These are phyloP conservation scores for Paedocypris micromegethes DNA, from an alignment of 2,797 vertebrate species.

Conservation along the genomic window DNA sequence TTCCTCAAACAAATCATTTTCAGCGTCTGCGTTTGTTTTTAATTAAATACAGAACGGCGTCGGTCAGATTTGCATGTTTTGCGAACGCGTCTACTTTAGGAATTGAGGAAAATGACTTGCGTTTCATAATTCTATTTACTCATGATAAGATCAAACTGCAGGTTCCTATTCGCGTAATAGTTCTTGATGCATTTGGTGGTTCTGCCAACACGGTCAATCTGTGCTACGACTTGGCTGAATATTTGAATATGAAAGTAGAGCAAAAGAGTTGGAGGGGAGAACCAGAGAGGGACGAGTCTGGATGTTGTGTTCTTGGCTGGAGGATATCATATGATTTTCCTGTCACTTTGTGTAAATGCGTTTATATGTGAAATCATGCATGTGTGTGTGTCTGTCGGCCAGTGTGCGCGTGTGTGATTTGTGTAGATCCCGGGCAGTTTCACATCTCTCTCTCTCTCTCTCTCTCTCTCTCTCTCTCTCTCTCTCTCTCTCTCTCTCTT, in stretches of 20 bases:
- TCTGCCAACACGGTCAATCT: background rate
- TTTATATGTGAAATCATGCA: slow-evolving; percentile 12
- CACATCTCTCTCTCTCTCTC: background rate
- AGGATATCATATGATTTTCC: slow-evolving; percentile 18
- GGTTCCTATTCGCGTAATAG: background rate
- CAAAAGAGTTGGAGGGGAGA: slow-evolving; percentile 2
- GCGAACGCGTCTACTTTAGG: background rate
- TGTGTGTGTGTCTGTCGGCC: background rate
- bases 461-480: background rate
- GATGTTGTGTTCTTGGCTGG: slow-evolving; percentile 19
- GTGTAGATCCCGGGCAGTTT: background rate
- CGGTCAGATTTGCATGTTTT: background rate
- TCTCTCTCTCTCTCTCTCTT: background rate
- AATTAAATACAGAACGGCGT: background rate
- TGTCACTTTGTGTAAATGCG: slow-evolving; percentile 5
- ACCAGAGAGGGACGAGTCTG: slow-evolving; percentile 10
- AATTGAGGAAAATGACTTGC: no score
- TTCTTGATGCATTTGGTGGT: background rate
- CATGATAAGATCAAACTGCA: no score
- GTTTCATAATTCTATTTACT: no score
- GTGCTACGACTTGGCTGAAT: background rate
- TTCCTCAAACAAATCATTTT: slow-evolving; percentile 1
- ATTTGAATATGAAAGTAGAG: slow-evolving; percentile 5
- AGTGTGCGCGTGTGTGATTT: background rate
- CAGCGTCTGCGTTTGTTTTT: background rate